Conservation (phyloP, 2,113 vertebrate genomes). For the Stegostoma tigrinum region DNA sequence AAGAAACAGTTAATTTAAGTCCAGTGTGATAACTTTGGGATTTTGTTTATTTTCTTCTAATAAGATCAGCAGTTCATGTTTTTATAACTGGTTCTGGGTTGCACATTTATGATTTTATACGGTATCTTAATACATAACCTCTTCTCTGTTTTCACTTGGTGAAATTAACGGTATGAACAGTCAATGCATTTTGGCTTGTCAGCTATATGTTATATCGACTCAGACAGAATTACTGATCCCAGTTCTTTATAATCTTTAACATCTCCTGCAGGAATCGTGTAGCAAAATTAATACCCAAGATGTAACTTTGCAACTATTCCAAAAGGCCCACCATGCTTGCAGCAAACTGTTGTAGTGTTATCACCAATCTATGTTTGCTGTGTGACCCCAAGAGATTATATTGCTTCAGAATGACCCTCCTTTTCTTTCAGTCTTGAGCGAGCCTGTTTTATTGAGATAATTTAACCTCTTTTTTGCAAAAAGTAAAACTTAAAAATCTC, state of each 20-base stretch:
- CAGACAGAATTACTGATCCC: neutral
- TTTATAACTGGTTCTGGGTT: neutral
- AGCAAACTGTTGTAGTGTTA: slow-evolving; percentile 50
- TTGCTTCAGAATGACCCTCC: neutral
- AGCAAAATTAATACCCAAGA: neutral
- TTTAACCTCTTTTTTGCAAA: neutral
- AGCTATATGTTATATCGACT: neutral
- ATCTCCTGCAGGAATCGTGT: neutral
- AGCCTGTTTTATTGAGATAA: neutral
- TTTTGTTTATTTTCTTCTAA: too few species aligned
- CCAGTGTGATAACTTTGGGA: too few species aligned
- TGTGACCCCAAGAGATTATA: slow-evolving; percentile 46
- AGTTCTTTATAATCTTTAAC: neutral
- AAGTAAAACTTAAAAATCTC: neutral
- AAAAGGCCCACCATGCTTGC: slow-evolving; percentile 55
- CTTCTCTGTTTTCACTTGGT: neutral
- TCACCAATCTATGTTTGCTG: slow-evolving; percentile 61
- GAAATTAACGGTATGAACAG: neutral
- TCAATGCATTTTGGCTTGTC: neutral
- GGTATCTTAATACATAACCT: neutral
- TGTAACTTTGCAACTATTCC: slow-evolving; percentile 60
- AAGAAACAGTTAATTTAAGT: too few species aligned
- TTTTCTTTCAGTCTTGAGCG: neutral
- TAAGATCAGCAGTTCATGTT: neutral
- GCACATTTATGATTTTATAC: neutral